Base-by-base conservation (phyloP, 2,797 vertebrate genomes). In the Decapterus maruadsi region DNA sequence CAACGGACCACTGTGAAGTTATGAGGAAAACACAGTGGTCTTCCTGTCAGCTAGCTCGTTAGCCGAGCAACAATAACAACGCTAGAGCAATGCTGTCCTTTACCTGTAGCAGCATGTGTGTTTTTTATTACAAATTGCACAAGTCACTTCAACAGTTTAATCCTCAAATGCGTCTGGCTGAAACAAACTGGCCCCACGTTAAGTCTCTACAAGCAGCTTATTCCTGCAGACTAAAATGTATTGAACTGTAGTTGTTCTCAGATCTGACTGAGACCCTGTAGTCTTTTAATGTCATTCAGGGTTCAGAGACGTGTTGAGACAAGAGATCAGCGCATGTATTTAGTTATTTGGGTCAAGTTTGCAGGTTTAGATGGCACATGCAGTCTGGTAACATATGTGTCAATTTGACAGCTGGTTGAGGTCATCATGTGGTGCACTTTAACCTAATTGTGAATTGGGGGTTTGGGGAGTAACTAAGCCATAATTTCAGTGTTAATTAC, bases 1-100 rank as follows among this genome's bases (percentile, higher is more conserved):
- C 12, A 34, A 22, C 4, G 7, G 0, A 26, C 14, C 22, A 17
- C 5, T 20, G n/a, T 51, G 5, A 68, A 59, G 55, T 50, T 46
- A 13, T 77, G 60, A 53, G 17, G 45, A 60, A 26, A 36, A 42
- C 10, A 5, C 4, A 22, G 53, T 3, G 50, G n/a, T 26, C 50
- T 20, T 38, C 19, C 19, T 65, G 50, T 13, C 48, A 50, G 82
- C 73, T 90, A 77, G 61, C 73, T 22, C 34, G 55, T 20, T 89
- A 78, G 76, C 77, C 20, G 31, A 42, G 29, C 69, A 17, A 12
- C 22, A 48, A 48, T 57, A 45, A 62, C 31, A 45, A 40, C 61
- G 16, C 7, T 68, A 17, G 63, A 68, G 29, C 36, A 51, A 40
- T n/a, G 67, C 9, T 59, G 43, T 8, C 34, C 10, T 6, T 76